A percentile compares a stretch with the other conserved stretches of the same genome.
These are phyloP conservation scores for Crotalus tigris DNA, from an alignment of 2,113 vertebrate genomes.

Conservation along the genomic window DNA sequence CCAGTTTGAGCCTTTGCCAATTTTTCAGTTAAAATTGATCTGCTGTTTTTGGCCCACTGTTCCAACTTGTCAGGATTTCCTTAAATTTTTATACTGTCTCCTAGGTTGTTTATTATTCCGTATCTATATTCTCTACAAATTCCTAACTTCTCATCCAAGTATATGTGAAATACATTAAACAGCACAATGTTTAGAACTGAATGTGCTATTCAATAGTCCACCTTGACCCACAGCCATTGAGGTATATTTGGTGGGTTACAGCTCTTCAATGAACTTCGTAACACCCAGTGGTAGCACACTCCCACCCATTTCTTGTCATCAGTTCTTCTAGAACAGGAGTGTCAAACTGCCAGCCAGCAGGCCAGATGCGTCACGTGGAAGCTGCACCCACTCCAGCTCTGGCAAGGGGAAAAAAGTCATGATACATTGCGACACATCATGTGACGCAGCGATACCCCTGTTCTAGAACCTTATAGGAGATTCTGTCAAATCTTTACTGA, in stretches of 20 bases:
- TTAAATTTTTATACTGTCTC: background rate
- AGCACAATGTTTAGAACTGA: background rate
- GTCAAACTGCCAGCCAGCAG: too few species aligned
- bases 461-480: background rate
- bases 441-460: too few species aligned
- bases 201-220: background rate
- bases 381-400: too few species aligned
- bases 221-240: background rate
- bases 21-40: background rate
- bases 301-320: too few species aligned
- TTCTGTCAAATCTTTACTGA: background rate
- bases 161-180: background rate
- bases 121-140: background rate
- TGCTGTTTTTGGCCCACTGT: background rate
- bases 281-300: background rate
- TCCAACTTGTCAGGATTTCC: background rate
- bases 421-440: too few species aligned
- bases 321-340: background rate
- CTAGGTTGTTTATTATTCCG: background rate
- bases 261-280: background rate
- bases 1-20: background rate
- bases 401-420: too few species aligned
- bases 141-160: background rate
- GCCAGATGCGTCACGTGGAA: too few species aligned
- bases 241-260: background rate